phyloP scores from a whole-genome alignment of 2,888 invertebrate genomes.

The Netelia melanura region DNA sequence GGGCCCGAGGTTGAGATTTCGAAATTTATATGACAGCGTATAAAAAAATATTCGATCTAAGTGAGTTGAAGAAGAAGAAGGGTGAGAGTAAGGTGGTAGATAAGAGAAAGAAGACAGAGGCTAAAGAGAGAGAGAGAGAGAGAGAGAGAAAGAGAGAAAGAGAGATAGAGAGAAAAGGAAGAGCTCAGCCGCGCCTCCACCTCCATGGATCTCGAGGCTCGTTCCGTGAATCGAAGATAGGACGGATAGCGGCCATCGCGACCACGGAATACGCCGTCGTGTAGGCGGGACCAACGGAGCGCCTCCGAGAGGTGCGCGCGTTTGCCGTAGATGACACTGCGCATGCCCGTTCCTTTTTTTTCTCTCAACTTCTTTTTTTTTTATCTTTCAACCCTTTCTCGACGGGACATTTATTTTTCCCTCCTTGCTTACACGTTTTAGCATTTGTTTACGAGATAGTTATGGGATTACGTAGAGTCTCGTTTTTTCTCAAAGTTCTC shows the following conservation, averaged over 20 bases:
- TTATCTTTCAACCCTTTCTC: background rate
- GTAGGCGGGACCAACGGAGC: slow-evolving; percentile 83
- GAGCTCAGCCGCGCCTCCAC: slow-evolving; percentile 82
- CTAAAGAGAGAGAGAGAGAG: slow-evolving; percentile 69
- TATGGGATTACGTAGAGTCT: no score
- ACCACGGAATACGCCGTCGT: slow-evolving; percentile 79
- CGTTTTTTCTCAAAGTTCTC: no score
- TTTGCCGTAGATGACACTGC: slow-evolving; percentile 27
- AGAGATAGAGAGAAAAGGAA: slow-evolving; percentile 62
- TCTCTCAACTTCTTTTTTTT: slow-evolving; percentile 19
- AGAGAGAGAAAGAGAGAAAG: slow-evolving; percentile 66
- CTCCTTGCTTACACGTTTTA: background rate
- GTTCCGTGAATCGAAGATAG: slow-evolving; percentile 77
- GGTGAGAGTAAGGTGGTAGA: no score
- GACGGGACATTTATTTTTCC: background rate
- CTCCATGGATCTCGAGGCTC: slow-evolving; percentile 75
- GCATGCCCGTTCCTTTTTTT: slow-evolving; percentile 31
- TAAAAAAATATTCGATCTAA: no score
- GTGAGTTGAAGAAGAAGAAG: no score
- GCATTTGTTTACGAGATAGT: background rate
- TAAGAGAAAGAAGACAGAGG: no score
- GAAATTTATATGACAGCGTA: no score
- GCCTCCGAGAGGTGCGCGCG: slow-evolving; percentile 58
- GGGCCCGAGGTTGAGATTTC: no score
- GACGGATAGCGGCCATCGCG: slow-evolving; percentile 83